A percentile compares a stretch with the other conserved stretches of the same genome.
These are phyloP conservation scores for Pocota personata DNA, from an alignment of 2,888 invertebrate species.

Conservation along the genomic window DNA sequence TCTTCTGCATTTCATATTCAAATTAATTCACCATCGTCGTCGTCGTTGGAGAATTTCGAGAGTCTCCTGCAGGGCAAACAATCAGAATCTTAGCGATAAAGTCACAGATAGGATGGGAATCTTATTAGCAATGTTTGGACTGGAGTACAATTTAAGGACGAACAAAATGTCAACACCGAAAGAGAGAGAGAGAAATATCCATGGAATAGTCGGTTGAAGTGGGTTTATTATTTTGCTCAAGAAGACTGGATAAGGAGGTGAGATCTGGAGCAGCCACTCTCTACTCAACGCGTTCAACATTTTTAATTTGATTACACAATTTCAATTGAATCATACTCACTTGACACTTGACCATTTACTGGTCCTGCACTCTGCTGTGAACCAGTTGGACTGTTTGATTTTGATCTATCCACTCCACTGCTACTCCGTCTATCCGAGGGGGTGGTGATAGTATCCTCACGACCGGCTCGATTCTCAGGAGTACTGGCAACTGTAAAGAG, in stretches of 20 bases:
- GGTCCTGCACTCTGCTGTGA: conserved; percentile 73
- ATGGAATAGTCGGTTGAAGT: too few relatives aligned
- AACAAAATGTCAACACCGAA: conserved; percentile 20
- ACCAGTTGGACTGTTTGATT: conserved; percentile 79
- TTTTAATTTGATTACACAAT: conserved; percentile 50
- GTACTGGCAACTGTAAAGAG: conserved; percentile 92
- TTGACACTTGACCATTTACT: conserved; percentile 83
- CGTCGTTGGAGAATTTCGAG: not conserved
- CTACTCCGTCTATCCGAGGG: conserved; percentile 79
- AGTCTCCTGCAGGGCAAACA: conserved; percentile 19
- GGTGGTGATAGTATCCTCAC: conserved; percentile 84
- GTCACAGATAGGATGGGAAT: conserved; percentile 23
- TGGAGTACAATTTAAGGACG: conserved; percentile 4
- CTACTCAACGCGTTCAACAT: not conserved
- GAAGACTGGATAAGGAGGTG: not conserved
- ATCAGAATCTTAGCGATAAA: not conserved
- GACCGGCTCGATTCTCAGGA: conserved; percentile 87
- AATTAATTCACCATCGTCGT: conserved; percentile 34
- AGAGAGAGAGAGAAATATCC: not conserved
- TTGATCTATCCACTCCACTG: conserved; percentile 83
- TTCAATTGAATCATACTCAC: conserved; percentile 79
- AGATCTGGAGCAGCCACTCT: not conserved
- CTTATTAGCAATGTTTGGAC: conserved; percentile 48
- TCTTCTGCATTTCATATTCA: conserved; percentile 44
- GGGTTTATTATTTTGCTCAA: too few relatives aligned